Evolutionary conservation across 2,888 invertebrate genomes (phyloP), one percentile per base, ranked within the genome.

Genomic region (Tinea pellionella): DNA sequence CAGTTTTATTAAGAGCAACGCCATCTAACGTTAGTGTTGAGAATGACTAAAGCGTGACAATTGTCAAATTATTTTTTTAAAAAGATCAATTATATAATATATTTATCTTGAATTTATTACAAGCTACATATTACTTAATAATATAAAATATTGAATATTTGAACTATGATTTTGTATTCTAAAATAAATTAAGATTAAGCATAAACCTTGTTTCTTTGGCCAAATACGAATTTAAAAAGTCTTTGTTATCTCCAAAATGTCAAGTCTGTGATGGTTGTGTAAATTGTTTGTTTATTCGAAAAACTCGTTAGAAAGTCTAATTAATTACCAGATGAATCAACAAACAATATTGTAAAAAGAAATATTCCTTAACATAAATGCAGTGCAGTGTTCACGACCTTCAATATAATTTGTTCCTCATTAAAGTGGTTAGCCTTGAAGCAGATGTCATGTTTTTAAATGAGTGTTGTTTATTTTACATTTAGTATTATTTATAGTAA

Each of bases 401-500:
- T 51, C 53, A 55, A 9, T 37, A 37, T 60, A 32, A 41, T 58
- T 59, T 62, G 43, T 59, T 60, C 59, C 24, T 58, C n/a, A 59
- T 53, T 61, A 71, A 79, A 83, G 80, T 86, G 77, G 87, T 86
- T 87, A 87, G 87, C 87, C 87, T 87, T 87, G 87, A 87, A 87
- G 80, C 84, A 79, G 79, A 84, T 87, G 86, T 85, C 87, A 87
- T 76, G 53, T 60, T 56, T 73, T 72, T 74, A 78, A 73, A 84
- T 81, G 80, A 85, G 84, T 84, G 81, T 85, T 87, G 84, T 87
- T 87, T 86, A 87, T 84, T 86, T 84, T 80, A 83, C 75, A 80
- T 78, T 86, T 86, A 86, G 83, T 77, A 71, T 72, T 77, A 85
- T 81, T 81, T 80, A 80, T 78, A 69, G 74, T 69, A 77, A 80